Percentiles rank a stretch among this genome's conserved stretches.
Conservation (phyloP, 2,797 vertebrate genomes). For the Molossus alvarezi region DNA sequence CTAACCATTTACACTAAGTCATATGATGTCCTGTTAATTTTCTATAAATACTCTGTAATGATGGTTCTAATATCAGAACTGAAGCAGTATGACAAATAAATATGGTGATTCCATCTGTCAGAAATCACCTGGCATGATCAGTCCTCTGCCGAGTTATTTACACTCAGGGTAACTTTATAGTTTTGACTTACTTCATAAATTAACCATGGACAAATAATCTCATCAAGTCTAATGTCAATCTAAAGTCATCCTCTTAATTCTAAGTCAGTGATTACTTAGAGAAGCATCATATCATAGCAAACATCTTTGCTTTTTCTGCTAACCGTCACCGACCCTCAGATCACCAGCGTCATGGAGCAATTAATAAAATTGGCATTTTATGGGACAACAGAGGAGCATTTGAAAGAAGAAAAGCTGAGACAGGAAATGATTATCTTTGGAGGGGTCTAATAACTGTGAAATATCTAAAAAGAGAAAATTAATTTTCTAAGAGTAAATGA, state of each 20-base stretch:
- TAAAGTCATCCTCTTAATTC: constrained; percentile 19
- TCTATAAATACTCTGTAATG: constrained; percentile 71
- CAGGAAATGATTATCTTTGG: not conserved
- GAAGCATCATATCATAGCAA: not conserved
- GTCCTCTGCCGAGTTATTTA: constrained; percentile 53
- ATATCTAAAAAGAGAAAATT: constrained; percentile 40
- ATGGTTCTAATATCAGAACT: constrained; percentile 58
- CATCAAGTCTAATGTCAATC: constrained; percentile 40
- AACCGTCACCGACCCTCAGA: not conserved
- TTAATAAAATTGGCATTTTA: constrained; percentile 8
- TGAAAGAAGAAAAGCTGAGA: not conserved
- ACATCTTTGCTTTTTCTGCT: constrained; percentile 1
- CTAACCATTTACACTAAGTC: not conserved
- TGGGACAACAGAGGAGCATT: not conserved
- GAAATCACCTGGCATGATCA: constrained; percentile 36
- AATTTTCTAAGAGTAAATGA: constrained; percentile 36
- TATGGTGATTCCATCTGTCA: constrained; percentile 70
- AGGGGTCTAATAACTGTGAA: not conserved
- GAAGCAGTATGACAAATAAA: constrained; percentile 70
- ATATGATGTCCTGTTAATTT: constrained; percentile 22
- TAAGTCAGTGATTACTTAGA: not conserved
- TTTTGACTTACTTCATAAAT: constrained; percentile 68
- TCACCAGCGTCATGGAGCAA: not conserved
- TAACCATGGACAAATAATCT: constrained; percentile 59
- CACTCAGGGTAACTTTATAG: constrained; percentile 44